Percentiles rank a stretch among this genome's conserved stretches.
phyloP scores from a whole-genome alignment of 2,888 invertebrate species.

The Blera fallax region DNA sequence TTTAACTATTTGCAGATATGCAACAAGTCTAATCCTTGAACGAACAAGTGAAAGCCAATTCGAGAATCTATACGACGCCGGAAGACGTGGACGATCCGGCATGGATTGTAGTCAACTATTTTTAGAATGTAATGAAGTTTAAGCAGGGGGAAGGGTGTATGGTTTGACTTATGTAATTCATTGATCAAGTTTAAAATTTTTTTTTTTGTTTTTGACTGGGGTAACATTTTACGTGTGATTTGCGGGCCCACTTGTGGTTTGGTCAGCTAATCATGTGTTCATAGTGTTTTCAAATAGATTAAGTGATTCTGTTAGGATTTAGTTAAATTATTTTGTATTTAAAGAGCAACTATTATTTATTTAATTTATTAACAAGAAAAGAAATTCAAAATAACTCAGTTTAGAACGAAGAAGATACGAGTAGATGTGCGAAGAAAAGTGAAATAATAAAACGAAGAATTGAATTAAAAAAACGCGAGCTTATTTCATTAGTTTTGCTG shows the following conservation, averaged over 20 bases:
- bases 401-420: constrained; percentile 9
- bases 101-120: constrained; percentile 93
- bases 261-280: constrained; percentile 54
- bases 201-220: constrained; percentile 61
- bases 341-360: constrained; percentile 60
- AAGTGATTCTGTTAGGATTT: constrained; percentile 48
- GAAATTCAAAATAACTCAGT: constrained; percentile 3
- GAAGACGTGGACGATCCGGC: constrained; percentile 91
- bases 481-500: not conserved
- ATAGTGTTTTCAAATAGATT: constrained; percentile 63
- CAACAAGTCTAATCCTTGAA: constrained; percentile 92
- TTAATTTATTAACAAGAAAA: constrained; percentile 57
- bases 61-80: constrained; percentile 92
- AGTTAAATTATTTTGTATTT: constrained; percentile 71
- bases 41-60: constrained; percentile 88
- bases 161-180: constrained; percentile 10
- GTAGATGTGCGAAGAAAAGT: constrained; percentile 21
- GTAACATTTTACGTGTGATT: constrained; percentile 63
- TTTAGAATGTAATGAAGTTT: constrained; percentile 94
- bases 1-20: constrained; percentile 85
- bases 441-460: constrained; percentile 30
- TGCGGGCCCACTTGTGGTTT: constrained; percentile 30
- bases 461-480: not conserved
- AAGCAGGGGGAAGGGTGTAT: constrained; percentile 78
- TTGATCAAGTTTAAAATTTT: constrained; percentile 12